Evolutionary conservation across 2,797 vertebrate genomes (phyloP).

Genomic region (Spinus olivaceus): DNA sequence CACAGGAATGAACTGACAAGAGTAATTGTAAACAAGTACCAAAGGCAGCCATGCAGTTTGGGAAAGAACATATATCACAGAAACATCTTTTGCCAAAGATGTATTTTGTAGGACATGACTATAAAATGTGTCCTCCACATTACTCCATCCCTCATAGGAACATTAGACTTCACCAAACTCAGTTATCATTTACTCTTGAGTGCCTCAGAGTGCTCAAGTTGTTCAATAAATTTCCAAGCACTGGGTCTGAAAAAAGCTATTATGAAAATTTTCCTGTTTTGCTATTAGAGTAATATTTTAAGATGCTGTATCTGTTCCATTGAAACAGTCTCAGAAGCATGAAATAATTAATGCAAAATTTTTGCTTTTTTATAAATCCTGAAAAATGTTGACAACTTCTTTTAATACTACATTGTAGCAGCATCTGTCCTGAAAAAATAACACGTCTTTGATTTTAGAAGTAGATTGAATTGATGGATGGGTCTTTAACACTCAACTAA

Average conservation of each 20-base stretch:
- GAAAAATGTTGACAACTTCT: background rate
- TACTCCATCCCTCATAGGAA: background rate
- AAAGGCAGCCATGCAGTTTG: background rate
- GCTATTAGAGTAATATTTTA: constrained; percentile 3
- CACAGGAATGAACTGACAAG: background rate
- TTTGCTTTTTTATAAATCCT: background rate
- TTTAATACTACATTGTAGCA: background rate
- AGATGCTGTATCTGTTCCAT: background rate
- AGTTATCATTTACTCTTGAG: background rate
- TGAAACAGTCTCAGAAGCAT: background rate
- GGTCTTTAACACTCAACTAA: background rate
- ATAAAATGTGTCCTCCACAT: background rate
- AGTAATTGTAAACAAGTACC: background rate
- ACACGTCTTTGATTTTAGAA: background rate
- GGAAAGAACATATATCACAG: background rate
- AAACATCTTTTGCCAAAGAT: background rate
- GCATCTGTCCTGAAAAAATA: background rate
- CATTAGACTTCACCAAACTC: background rate
- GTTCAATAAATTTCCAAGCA: constrained; percentile 1
- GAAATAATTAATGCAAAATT: background rate
- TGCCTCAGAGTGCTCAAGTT: background rate
- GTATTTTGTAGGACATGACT: background rate
- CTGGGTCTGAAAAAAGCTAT: background rate
- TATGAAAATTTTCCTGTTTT: constrained; percentile 1
- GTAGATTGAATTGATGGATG: background rate